Percentiles rank a stretch among this genome's conserved stretches.
These are phyloP conservation scores for Polyploca ridens DNA, from an alignment of 2,888 invertebrate genomes.

Conservation along the genomic window DNA sequence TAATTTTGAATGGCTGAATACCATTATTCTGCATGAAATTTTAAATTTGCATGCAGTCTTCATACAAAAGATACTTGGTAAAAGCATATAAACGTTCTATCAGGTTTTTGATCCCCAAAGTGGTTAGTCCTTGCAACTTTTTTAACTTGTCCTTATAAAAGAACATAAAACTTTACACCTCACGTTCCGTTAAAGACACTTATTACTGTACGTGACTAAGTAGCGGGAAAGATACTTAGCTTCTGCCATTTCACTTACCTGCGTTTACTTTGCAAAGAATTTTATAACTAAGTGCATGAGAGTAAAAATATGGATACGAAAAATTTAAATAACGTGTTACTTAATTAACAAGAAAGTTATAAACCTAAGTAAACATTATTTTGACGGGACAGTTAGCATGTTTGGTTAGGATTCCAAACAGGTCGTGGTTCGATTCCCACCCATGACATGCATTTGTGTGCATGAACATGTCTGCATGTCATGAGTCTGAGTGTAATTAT, in stretches of 20 bases:
- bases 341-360: no score
- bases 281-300: background rate
- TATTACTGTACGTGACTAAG: constrained; percentile 13
- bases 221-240: background rate
- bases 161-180: constrained; percentile 4
- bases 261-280: constrained; percentile 7
- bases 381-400: no score
- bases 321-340: no score
- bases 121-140: constrained; percentile 7
- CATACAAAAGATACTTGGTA: background rate
- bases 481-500: no score
- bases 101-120: constrained; percentile 1
- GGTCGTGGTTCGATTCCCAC: no score
- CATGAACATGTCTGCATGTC: no score
- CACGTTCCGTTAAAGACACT: constrained; percentile 13
- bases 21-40: background rate
- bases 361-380: no score
- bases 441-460: no score
- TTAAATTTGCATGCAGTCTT: background rate
- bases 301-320: background rate
- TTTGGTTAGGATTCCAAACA: no score
- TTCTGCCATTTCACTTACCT: constrained; percentile 5
- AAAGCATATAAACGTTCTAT: background rate
- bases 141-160: constrained; percentile 5
- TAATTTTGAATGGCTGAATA: background rate